Conservation (phyloP, 2,797 vertebrate genomes). For the Nannoperca australis region DNA sequence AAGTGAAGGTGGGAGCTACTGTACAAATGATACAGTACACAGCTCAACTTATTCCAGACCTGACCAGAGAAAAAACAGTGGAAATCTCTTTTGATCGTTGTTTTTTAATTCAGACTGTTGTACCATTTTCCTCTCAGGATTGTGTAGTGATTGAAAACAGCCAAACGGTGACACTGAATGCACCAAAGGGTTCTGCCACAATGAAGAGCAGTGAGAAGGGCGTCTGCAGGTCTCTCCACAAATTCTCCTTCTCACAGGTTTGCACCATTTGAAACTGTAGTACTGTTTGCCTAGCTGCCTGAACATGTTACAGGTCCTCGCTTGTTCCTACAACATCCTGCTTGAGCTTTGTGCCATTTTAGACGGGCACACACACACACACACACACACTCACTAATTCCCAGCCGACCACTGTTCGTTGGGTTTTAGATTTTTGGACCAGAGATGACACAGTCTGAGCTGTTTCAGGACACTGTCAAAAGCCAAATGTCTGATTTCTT, state of each 20-base stretch:
- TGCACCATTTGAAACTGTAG: neutral
- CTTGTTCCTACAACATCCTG: neutral
- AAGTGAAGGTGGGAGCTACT: neutral
- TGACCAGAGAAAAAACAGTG: no score
- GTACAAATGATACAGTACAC: neutral
- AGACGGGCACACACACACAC: rapidly evolving
- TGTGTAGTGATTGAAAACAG: constrained; percentile 88
- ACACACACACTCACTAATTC: no score
- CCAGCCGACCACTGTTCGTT: neutral
- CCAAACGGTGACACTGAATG: constrained; percentile 85
- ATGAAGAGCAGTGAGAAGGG: constrained; percentile 91
- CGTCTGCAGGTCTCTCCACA: constrained; percentile 87
- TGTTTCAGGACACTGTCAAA: constrained; percentile 89
- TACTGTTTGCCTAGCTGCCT: neutral
- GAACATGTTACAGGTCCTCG: neutral
- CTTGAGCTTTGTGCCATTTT: neutral
- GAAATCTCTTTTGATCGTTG: no score
- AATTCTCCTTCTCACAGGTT: constrained; percentile 91
- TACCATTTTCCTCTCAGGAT: constrained; percentile 68
- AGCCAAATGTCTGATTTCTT: constrained; percentile 85
- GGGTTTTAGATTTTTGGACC: constrained; percentile 88
- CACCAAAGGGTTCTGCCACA: constrained; percentile 89
- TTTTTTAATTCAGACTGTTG: neutral
- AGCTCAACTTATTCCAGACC: neutral
- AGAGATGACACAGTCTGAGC: constrained; percentile 84